Evolutionary conservation across 2,113 vertebrate genomes (phyloP).

Genomic region (Corvus cornix): DNA sequence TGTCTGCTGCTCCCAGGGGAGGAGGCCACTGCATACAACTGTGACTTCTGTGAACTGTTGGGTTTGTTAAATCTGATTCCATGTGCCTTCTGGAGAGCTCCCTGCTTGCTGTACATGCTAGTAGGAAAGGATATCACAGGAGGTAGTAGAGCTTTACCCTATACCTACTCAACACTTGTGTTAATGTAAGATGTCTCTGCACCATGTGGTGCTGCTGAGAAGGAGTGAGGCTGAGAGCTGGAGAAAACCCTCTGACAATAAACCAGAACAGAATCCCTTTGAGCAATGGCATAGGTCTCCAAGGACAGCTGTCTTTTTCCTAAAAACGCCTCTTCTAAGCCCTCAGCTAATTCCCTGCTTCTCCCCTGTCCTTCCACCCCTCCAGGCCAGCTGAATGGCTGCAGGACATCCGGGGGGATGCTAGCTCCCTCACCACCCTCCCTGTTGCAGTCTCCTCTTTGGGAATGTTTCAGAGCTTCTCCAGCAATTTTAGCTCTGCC

Average conservation of each 20-base stretch:
- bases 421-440: neutral
- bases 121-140: neutral
- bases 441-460: neutral
- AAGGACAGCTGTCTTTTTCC: neutral
- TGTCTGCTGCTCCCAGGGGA: neutral
- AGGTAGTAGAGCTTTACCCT: neutral
- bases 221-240: neutral
- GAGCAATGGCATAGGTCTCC: neutral
- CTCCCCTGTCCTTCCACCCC: neutral
- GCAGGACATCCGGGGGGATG: neutral
- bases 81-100: neutral
- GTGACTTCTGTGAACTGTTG: neutral
- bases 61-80: neutral
- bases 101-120: rapidly evolving
- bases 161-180: neutral
- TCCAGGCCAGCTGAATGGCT: neutral
- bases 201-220: neutral
- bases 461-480: neutral
- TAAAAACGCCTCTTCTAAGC: neutral
- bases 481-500: neutral
- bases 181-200: neutral
- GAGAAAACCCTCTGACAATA: neutral
- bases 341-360: neutral
- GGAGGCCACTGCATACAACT: neutral
- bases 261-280: neutral